These are phyloP conservation scores for Spicauda simplicius DNA, from an alignment of 2,888 invertebrate species.

Conservation along the genomic window DNA sequence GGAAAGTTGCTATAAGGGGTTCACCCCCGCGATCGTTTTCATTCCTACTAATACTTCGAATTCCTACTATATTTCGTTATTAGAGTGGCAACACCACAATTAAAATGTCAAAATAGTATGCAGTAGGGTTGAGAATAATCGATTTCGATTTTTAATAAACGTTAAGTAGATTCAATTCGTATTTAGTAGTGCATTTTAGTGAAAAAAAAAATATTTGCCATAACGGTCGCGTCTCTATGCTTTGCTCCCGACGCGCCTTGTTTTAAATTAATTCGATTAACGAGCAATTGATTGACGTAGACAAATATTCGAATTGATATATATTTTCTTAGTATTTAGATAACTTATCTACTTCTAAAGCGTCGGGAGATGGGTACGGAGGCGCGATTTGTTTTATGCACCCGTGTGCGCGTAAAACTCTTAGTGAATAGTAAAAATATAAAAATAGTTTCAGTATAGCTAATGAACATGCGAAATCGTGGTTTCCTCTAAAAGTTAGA, in stretches of 20 bases:
- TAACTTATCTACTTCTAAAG: constrained; percentile 32
- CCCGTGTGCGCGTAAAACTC: constrained; percentile 50
- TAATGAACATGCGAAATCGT: constrained; percentile 54
- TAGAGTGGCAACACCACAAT: constrained; percentile 35
- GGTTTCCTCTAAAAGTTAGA: constrained; percentile 55
- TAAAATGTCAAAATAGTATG: constrained; percentile 37
- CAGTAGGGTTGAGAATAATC: constrained; percentile 44
- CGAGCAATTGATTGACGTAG: constrained; percentile 63
- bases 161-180: constrained; percentile 74
- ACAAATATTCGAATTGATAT: constrained; percentile 57
- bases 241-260: constrained; percentile 51
- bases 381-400: constrained; percentile 43
- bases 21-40: constrained; percentile 19
- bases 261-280: constrained; percentile 54
- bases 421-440: constrained; percentile 50
- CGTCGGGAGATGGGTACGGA: constrained; percentile 2
- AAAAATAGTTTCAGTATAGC: constrained; percentile 61
- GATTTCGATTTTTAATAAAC: constrained; percentile 50
- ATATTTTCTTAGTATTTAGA: constrained; percentile 69
- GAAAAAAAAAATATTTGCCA: constrained; percentile 58
- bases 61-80: constrained; percentile 25
- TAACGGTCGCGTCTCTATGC: constrained; percentile 41
- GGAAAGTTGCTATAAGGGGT: constrained; percentile 14
- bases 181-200: constrained; percentile 64
- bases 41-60: constrained; percentile 25